Conservation (phyloP, 2,797 vertebrate genomes). For the Zalophus californianus region DNA sequence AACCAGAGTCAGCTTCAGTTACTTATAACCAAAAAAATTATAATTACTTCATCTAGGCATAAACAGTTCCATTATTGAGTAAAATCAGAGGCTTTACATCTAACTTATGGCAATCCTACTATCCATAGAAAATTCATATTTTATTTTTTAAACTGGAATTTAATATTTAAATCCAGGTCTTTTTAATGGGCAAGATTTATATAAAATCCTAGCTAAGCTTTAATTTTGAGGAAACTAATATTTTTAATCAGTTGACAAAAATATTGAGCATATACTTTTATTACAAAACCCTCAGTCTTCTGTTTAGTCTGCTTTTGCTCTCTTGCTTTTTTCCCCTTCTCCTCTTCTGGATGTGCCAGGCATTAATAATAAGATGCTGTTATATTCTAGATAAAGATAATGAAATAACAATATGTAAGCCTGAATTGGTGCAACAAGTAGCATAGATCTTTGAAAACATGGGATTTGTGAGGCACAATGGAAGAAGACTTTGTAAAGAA, state of each 20-base stretch:
- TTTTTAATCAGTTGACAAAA: neutral
- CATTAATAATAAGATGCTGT: neutral
- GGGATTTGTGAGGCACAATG: neutral
- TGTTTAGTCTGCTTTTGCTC: neutral
- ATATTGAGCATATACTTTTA: neutral
- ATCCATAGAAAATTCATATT: slow-evolving; percentile 31
- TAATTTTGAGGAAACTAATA: neutral
- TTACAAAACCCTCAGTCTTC: neutral
- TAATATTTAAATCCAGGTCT: neutral
- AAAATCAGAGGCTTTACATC: neutral
- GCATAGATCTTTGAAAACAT: neutral
- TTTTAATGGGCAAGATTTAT: neutral
- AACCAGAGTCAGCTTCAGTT: slow-evolving; percentile 25
- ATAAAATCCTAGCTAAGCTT: neutral
- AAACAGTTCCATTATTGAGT: neutral
- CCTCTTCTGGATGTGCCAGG: neutral
- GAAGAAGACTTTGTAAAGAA: neutral
- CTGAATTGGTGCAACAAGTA: neutral
- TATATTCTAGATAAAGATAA: neutral
- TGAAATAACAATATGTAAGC: neutral
- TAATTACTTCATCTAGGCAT: neutral
- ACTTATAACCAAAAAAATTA: neutral
- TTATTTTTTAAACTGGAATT: neutral
- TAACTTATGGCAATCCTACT: neutral
- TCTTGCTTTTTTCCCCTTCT: neutral